Conservation (phyloP, 35 echinoderm and acorn worm genomes). For the Apostichopus japonicus region DNA sequence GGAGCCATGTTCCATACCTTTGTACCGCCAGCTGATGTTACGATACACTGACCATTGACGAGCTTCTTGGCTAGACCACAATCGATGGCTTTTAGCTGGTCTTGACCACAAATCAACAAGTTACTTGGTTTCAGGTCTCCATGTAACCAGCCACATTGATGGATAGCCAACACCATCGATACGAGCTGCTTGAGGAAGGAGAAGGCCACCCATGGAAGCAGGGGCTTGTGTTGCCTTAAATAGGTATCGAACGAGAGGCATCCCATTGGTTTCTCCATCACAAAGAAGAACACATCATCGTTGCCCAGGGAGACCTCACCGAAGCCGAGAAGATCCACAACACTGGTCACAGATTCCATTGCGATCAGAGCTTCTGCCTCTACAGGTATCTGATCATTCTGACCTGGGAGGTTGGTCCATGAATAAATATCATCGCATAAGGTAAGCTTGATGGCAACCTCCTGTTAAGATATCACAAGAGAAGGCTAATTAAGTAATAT, state of each 20-base stretch:
- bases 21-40: background rate
- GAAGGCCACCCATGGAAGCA: background rate
- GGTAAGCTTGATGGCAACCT: too few relatives aligned
- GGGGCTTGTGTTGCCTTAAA: background rate
- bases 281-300: background rate
- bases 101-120: too few relatives aligned
- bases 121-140: background rate
- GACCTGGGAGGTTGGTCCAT: too few relatives aligned
- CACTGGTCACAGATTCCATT: background rate
- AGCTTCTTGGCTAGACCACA: background rate
- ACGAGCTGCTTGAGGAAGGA: constrained; percentile 13
- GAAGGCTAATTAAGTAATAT: too few relatives aligned
- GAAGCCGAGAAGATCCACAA: background rate
- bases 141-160: constrained; percentile 21
- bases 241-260: constrained; percentile 23
- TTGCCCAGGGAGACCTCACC: background rate
- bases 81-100: too few relatives aligned
- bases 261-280: constrained; percentile 22
- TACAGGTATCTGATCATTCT: too few relatives aligned
- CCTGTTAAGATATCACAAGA: too few relatives aligned
- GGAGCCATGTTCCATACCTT: constrained; percentile 2
- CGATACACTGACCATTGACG: constrained; percentile 17
- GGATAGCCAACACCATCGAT: background rate
- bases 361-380: background rate
- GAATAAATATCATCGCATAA: too few relatives aligned